phyloP scores from a whole-genome alignment of 2,888 invertebrate species.

The Melikaiella ostensackeni region DNA sequence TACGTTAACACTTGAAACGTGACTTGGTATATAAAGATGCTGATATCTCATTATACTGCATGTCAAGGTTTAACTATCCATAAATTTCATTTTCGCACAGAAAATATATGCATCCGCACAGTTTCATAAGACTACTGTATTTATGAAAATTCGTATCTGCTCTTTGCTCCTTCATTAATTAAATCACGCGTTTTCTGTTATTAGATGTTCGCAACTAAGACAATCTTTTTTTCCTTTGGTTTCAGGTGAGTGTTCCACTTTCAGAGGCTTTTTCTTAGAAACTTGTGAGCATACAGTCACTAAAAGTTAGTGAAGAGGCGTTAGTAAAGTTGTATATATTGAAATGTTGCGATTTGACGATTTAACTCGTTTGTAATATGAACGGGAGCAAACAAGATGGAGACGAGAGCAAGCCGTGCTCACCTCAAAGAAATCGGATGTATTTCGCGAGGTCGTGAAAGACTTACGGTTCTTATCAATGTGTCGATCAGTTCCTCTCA shows the following conservation, averaged over 20 bases:
- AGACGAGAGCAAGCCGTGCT: conserved; percentile 47
- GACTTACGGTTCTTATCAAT: conserved; percentile 57
- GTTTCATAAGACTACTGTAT: not conserved
- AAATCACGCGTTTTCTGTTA: not conserved
- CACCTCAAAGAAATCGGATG: conserved; percentile 52
- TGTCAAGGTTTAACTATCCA: conserved; percentile 15
- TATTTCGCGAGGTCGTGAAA: conserved; percentile 55
- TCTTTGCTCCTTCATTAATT: not conserved
- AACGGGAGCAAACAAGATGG: conserved; percentile 45
- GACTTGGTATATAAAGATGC: conserved; percentile 3
- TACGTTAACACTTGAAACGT: conserved; percentile 20
- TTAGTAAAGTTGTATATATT: too few species aligned
- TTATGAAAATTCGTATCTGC: not conserved
- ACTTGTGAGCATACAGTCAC: not conserved
- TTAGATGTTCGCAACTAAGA: not conserved
- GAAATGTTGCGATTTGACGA: not conserved
- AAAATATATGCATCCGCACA: not conserved
- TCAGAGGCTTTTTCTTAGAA: not conserved
- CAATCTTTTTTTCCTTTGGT: not conserved
- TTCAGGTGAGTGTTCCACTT: not conserved
- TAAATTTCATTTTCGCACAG: conserved; percentile 1
- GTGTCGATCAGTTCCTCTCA: conserved; percentile 52
- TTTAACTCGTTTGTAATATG: conserved; percentile 36
- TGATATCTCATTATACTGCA: conserved; percentile 12
- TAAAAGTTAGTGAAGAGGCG: not conserved